Evolutionary conservation across 2,797 vertebrate genomes (phyloP).

Genomic region (Pseudotriccus pelzelni): DNA sequence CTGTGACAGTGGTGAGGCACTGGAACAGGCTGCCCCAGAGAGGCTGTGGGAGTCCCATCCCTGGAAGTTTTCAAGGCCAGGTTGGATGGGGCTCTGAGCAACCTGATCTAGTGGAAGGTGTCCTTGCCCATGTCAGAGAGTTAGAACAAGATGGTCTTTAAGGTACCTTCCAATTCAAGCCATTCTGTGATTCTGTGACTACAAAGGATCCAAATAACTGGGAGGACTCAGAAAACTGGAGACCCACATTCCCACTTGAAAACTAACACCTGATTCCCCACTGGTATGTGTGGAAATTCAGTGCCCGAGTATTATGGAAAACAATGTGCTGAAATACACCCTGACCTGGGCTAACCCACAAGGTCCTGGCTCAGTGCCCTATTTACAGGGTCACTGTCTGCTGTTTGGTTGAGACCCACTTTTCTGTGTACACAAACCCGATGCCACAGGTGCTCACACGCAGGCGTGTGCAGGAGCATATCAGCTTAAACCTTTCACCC

Average conservation of each 20-base stretch:
- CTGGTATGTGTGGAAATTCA: not conserved
- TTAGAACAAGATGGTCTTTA: not conserved
- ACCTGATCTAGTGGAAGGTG: not conserved
- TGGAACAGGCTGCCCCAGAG: not conserved
- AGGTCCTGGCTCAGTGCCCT: not conserved
- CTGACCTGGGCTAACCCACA: not conserved
- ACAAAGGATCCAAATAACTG: not conserved
- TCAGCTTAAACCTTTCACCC: not conserved
- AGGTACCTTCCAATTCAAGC: not conserved
- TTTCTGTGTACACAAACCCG: not conserved
- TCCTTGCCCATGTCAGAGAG: not conserved
- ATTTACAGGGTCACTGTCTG: not conserved
- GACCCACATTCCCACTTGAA: not conserved
- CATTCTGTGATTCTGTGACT: not conserved
- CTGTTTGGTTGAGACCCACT: not conserved
- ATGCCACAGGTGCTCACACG: not conserved
- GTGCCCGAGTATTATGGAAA: not conserved
- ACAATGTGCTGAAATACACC: fast-evolving
- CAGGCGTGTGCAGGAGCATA: not conserved
- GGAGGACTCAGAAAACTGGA: not conserved
- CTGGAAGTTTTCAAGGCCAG: not conserved
- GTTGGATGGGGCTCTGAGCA: not conserved
- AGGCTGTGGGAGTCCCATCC: not conserved
- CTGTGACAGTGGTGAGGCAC: not conserved
- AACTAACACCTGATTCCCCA: not conserved